Conservation (phyloP, 2,888 invertebrate genomes). For the Hirtodrosophila histrioides region DNA sequence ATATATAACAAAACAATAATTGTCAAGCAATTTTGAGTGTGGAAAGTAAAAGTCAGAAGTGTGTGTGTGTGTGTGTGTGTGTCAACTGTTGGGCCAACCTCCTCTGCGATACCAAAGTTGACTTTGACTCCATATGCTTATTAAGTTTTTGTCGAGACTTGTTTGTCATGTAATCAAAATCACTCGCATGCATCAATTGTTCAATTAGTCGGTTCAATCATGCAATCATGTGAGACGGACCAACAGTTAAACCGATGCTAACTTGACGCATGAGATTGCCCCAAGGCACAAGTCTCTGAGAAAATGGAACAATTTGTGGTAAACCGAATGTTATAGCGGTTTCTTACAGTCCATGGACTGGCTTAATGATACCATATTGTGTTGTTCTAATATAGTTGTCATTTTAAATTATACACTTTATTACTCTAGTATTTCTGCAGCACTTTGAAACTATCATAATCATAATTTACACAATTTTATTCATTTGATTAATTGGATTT, state of each 20-base stretch:
- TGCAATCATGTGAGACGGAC: conserved; percentile 64
- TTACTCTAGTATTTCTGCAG: too few relatives aligned
- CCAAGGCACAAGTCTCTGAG: background rate
- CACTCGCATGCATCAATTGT: conserved; percentile 72
- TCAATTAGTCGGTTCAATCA: conserved; percentile 75
- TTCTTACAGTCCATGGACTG: conserved; percentile 28
- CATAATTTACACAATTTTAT: background rate
- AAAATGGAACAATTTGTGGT: conserved; percentile 23
- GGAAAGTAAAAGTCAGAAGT: conserved; percentile 70
- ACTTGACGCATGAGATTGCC: conserved; percentile 13
- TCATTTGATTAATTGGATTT: conserved; percentile 3
- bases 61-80: conserved; percentile 26
- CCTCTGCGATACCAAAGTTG: conserved; percentile 29
- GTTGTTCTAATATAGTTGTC: conserved; percentile 11
- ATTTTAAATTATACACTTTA: background rate
- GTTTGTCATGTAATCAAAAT: conserved; percentile 75
- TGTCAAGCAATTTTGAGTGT: conserved; percentile 61
- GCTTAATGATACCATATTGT: conserved; percentile 22
- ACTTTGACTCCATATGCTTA: conserved; percentile 40
- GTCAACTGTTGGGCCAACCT: conserved; percentile 51
- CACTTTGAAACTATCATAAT: too few relatives aligned
- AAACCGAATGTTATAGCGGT: background rate
- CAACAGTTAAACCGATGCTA: conserved; percentile 5
- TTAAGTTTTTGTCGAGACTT: conserved; percentile 49
- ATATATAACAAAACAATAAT: conserved; percentile 49